Conservation (phyloP, 2,888 invertebrate species). For the Deroplatys truncata region DNA sequence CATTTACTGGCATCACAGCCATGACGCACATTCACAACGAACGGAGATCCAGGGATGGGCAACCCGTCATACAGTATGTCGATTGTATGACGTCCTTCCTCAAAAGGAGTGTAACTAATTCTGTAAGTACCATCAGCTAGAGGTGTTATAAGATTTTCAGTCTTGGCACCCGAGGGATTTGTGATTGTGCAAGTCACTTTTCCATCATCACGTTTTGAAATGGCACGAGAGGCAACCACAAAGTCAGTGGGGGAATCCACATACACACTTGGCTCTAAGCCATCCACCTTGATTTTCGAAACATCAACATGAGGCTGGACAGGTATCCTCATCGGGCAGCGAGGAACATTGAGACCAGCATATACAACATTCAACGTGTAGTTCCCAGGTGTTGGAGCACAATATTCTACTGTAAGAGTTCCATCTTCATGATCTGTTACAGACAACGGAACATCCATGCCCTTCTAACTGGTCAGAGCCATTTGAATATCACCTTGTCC, state of each 20-base stretch:
- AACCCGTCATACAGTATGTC: conserved; percentile 79
- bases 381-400: conserved; percentile 57
- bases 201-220: conserved; percentile 64
- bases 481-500: conserved; percentile 63
- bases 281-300: conserved; percentile 80
- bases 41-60: conserved; percentile 77
- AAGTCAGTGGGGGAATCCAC: conserved; percentile 75
- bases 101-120: conserved; percentile 78
- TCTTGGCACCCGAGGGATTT: conserved; percentile 69
- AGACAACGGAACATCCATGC: conserved; percentile 60
- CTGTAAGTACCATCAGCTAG: conserved; percentile 73
- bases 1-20: conserved; percentile 76
- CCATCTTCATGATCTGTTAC: conserved; percentile 74
- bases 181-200: conserved; percentile 74
- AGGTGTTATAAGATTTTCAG: conserved; percentile 69
- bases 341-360: conserved; percentile 70
- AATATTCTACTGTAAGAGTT: conserved; percentile 68
- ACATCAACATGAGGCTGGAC: conserved; percentile 76
- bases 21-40: conserved; percentile 70
- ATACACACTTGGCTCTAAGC: conserved; percentile 81
- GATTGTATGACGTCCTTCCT: conserved; percentile 73
- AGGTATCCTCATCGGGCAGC: conserved; percentile 69
- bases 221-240: conserved; percentile 71
- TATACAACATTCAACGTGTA: conserved; percentile 69
- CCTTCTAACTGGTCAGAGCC: conserved; percentile 51